Conservation (phyloP, 1,140 invertebrate genomes). For the Neotoxoptera formosana region DNA sequence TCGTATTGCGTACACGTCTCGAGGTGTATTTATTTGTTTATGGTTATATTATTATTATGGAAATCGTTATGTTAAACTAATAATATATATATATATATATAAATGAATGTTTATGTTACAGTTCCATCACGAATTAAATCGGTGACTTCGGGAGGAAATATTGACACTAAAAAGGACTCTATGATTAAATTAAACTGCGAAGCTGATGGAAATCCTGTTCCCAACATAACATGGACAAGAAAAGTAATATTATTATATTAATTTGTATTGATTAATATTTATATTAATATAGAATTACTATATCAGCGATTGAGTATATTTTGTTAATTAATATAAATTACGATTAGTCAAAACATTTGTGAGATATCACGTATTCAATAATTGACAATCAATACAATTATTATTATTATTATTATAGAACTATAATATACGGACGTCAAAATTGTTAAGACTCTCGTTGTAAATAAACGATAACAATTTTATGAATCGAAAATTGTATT, state of each 20-base stretch:
- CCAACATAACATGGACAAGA: slow-evolving; percentile 73
- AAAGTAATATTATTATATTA: slow-evolving; percentile 65
- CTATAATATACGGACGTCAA: not conserved
- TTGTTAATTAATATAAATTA: not conserved
- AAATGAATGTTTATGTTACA: slow-evolving; percentile 63
- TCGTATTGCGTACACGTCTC: not conserved
- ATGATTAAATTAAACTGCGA: slow-evolving; percentile 71
- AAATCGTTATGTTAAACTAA: not conserved
- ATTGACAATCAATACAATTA: not conserved
- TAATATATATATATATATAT: not conserved
- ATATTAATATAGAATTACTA: not conserved
- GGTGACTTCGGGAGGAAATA: slow-evolving; percentile 68
- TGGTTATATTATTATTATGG: not conserved
- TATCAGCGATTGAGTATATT: not conserved
- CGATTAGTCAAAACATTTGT: not conserved
- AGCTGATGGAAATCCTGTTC: slow-evolving; percentile 72
- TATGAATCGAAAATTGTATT: not conserved
- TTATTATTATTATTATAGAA: not conserved
- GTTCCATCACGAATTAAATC: slow-evolving; percentile 70
- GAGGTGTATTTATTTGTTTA: not conserved
- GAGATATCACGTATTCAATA: not conserved
- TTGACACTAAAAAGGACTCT: slow-evolving; percentile 72
- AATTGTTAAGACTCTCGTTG: not conserved
- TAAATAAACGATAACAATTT: not conserved
- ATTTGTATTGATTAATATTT: too few relatives aligned